Base-by-base conservation (phyloP, 2,888 invertebrate species). In the Chymomyza fuscimana region DNA sequence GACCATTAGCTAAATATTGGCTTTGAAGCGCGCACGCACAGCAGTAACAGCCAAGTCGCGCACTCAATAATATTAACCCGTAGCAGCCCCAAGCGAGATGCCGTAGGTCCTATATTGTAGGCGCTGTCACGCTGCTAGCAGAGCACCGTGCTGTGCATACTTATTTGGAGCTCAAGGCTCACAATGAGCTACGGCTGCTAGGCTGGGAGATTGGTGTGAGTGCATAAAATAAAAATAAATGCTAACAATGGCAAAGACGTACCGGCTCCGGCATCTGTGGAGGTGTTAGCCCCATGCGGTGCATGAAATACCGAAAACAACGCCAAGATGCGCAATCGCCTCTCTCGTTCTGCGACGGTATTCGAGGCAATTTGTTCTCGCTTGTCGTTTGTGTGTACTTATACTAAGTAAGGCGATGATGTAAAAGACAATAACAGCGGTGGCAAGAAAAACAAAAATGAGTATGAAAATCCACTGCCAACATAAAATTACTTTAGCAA, bases 221-320 rank as follows among this genome's bases (percentile, higher is more conserved):
- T 83, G 88, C 85, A 88, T 88, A 85, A 88, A 85, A 85, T 85
- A 85, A 84, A 84, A 88, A 88, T 84, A 85, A 85, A 85, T 80
- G 88, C 80, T 88, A 86, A 86, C 84, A 85, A 88, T 85, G 88
- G 82, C 80, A 74, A 84, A 86, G 87, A 83, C 87, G 86, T 86
- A 80, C 77, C 63, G 22, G 58, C 25, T 32, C 36, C 59, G 65
- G 64, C 61, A 70, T 69, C 65, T 79, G 69, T 63, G 79, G 67
- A 73, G 73, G 80, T 80, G 73, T 81, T 78, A 75, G 84, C 63
- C 84, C 80, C 84, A 81, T 70, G 84, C 82, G 73, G 84, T 84
- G 86, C 78, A 69, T 63, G 74, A 74, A 81, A 80, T 74, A 73
- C 77, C 85, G 69, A 72, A 72, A 74, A 71, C 76, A 81, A 82